Conservation (phyloP, 1,140 invertebrate genomes). For the Leucophenga varia region DNA sequence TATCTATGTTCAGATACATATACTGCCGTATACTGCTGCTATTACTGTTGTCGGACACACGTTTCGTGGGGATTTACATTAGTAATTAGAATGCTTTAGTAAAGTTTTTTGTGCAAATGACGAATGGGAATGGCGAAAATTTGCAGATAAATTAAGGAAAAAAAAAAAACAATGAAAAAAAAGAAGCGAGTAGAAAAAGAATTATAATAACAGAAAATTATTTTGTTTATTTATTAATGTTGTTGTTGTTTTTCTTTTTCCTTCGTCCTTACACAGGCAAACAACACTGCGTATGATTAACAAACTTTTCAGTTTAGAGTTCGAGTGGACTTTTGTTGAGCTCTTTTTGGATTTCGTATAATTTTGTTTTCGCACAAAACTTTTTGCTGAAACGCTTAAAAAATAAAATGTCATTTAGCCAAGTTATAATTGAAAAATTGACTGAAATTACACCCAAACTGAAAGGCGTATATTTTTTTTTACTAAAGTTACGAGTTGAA, state of each 20-base stretch:
- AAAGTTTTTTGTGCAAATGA: slow-evolving; percentile 44
- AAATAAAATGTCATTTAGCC: slow-evolving; percentile 8
- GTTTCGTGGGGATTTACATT: slow-evolving; percentile 44
- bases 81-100: slow-evolving; percentile 49
- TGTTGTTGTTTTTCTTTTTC: too few relatives aligned
- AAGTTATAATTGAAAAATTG: slow-evolving; percentile 34
- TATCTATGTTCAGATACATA: too few relatives aligned
- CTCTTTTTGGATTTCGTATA: neutral
- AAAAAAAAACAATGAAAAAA: slow-evolving; percentile 5
- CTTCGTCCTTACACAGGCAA: slow-evolving; percentile 1
- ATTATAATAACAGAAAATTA: slow-evolving; percentile 5
- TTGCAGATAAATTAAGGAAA: too few relatives aligned
- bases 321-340: slow-evolving; percentile 1
- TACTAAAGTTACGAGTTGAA: too few relatives aligned
- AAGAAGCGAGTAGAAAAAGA: slow-evolving; percentile 4
- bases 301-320: slow-evolving; percentile 27
- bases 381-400: slow-evolving; percentile 13
- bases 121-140: slow-evolving; percentile 26
- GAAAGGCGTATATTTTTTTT: too few relatives aligned
- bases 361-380: too few relatives aligned
- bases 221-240: neutral
- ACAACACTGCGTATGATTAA: slow-evolving; percentile 36
- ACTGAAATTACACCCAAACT: slow-evolving; percentile 14
- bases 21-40: slow-evolving; percentile 5
- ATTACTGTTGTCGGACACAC: slow-evolving; percentile 11